Base-by-base conservation (phyloP, 2,888 invertebrate species). In the Tricholauxania praeusta region DNA sequence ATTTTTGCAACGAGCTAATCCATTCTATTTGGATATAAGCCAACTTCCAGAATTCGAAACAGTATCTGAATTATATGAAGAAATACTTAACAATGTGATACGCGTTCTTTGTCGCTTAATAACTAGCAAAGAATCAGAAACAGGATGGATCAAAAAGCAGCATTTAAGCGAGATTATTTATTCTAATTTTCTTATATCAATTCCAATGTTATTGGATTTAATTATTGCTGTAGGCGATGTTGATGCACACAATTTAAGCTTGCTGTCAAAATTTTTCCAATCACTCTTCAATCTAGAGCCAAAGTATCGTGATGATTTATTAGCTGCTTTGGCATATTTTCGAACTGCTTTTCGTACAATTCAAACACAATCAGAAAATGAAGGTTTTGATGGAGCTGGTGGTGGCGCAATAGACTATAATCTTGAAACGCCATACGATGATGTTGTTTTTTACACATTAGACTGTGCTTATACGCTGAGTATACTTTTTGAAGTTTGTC, bases 131-230 rank as follows among this genome's bases (percentile, higher is more conserved):
- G 94, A 96, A 84, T 93, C 93, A 17, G 90, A 92, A 87, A 93
- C 86, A 2, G 89, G 90, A 77, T 93, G 91, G 89, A 92, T 96
- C 84, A 90, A 88, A 2, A 91, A 90, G 68, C 88, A 90, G 53
- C 90, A 90, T 72, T 91, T 94, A 88, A 92, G 91, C 0, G 89
- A 91, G 8, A 82, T 94, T n/a, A 83, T 96, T 64, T 95, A 95
- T 85, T 90, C 93, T 74, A 92, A 94, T 79, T 95, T 92, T 85
- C 88, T 96, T 76, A 92, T 95, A 80, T 94, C 96, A n/a, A 89
- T 96, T 76, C 94, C 96, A 0, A 92, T 94, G 82, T 86, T 96
- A 68, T 91, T 94, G 88, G 96, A 96, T 83, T 84, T 96, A 14
- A 92, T 94, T 81, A 89, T 92, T 55, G 88, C 94, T 12, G 95